These are phyloP conservation scores for Dermochelys coriacea DNA, from an alignment of 2,797 vertebrate genomes.

Conservation along the genomic window DNA sequence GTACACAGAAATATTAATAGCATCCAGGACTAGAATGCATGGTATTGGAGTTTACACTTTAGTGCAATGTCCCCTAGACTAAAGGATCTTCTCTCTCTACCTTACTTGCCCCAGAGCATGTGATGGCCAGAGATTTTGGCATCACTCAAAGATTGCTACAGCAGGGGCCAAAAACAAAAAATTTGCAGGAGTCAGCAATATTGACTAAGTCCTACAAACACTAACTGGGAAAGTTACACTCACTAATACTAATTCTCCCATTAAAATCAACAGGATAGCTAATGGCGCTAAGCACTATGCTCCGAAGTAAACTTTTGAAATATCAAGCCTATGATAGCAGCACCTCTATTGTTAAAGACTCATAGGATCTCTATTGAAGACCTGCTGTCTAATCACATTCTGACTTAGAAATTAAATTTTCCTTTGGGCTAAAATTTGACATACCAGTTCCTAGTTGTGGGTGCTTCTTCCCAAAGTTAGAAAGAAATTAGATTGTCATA, in stretches of 20 bases:
- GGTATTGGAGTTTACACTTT: neutral
- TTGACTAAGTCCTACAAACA: too few relatives aligned
- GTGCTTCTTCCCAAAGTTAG: neutral
- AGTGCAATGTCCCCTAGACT: accelerated
- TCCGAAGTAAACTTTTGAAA: too few relatives aligned
- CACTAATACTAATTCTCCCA: too few relatives aligned
- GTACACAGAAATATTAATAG: neutral
- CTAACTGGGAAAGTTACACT: too few relatives aligned
- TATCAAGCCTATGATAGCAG: too few relatives aligned
- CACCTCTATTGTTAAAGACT: neutral
- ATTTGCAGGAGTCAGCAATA: too few relatives aligned
- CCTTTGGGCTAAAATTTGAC: neutral
- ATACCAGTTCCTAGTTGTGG: neutral
- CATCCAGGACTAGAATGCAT: accelerated
- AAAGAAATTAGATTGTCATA: neutral
- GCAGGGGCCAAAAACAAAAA: too few relatives aligned
- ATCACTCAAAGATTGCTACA: too few relatives aligned
- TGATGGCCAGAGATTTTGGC: too few relatives aligned
- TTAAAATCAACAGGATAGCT: too few relatives aligned
- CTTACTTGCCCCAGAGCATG: neutral
- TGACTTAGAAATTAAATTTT: neutral
- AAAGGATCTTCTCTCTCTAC: too few relatives aligned
- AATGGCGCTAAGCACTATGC: too few relatives aligned
- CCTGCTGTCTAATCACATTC: neutral
- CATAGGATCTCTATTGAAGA: neutral